phyloP scores from a whole-genome alignment of 2,888 invertebrate genomes.

The Limnephilus lunatus region DNA sequence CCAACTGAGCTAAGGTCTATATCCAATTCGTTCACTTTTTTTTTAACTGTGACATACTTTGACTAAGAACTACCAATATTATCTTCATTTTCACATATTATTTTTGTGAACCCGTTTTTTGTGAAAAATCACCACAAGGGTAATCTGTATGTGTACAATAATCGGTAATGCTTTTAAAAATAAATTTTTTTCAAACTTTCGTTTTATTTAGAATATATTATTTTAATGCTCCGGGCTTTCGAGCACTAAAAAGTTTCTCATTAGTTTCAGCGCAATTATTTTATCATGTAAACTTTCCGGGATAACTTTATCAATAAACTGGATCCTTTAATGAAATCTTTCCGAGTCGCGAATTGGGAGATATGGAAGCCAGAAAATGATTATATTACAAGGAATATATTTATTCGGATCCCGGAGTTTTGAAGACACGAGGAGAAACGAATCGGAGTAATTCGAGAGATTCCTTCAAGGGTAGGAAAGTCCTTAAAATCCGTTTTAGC shows the following conservation, averaged over 20 bases:
- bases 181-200: background rate
- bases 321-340: background rate
- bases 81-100: too few species aligned
- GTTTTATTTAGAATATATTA: background rate
- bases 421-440: background rate
- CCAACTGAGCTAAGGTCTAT: too few species aligned
- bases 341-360: background rate
- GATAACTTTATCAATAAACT: background rate
- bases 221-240: background rate
- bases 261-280: background rate
- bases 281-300: background rate
- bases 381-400: background rate
- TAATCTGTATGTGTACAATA: too few species aligned
- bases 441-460: background rate
- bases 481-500: slow-evolving; percentile 13
- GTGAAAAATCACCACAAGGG: too few species aligned
- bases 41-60: too few species aligned
- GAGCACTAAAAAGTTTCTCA: background rate
- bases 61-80: too few species aligned
- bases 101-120: too few species aligned
- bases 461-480: background rate
- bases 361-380: background rate
- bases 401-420: background rate
- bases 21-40: too few species aligned
- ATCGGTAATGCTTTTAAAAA: background rate